Conservation (phyloP, 2,888 invertebrate genomes). For the Ypsolopha sequella region DNA sequence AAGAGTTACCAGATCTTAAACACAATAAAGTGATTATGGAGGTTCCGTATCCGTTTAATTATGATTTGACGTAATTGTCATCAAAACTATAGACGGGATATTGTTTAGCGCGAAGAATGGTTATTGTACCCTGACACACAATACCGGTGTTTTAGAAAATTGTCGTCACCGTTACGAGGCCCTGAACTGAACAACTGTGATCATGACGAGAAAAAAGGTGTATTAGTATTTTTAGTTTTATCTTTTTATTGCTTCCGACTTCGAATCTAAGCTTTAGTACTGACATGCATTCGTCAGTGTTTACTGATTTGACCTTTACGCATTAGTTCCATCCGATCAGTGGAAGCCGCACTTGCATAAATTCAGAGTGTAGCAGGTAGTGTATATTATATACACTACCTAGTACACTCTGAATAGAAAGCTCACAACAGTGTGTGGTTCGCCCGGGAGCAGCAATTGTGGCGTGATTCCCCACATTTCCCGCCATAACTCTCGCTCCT, state of each 20-base stretch:
- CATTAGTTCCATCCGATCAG: not conserved
- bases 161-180: not conserved
- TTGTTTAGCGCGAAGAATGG: no score
- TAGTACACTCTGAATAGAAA: no score
- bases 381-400: no score
- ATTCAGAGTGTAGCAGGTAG: not conserved
- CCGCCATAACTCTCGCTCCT: constrained; percentile 53
- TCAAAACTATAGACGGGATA: not conserved
- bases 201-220: no score
- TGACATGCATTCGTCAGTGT: not conserved
- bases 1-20: constrained; percentile 35
- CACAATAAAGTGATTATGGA: constrained; percentile 32
- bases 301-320: not conserved
- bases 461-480: constrained; percentile 46
- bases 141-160: no score
- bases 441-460: constrained; percentile 54
- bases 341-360: not conserved
- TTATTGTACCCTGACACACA: no score
- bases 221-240: no score
- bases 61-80: not conserved
- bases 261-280: no score
- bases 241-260: no score
- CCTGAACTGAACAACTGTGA: no score
- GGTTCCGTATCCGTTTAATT: constrained; percentile 20
- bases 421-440: constrained; percentile 29